Conservation (phyloP, 2,888 invertebrate genomes). For the Lycia hirtaria region DNA sequence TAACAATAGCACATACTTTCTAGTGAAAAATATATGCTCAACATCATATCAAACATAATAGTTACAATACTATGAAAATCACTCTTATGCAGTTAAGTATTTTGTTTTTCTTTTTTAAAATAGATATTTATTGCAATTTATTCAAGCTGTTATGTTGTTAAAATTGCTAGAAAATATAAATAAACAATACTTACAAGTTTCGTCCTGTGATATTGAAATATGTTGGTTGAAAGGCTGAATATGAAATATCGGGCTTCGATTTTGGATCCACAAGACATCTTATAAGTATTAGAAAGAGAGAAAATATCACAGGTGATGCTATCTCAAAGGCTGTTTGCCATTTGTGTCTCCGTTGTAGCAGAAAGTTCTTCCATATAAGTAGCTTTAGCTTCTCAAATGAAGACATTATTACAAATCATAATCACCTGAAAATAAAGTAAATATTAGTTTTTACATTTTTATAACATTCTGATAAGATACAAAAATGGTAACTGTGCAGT, state of each 20-base stretch:
- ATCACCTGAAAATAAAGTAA: constrained; percentile 36
- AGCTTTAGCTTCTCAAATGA: constrained; percentile 87
- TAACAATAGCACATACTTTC: no score
- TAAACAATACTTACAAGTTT: constrained; percentile 66
- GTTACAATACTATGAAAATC: background rate
- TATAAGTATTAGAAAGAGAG: constrained; percentile 89
- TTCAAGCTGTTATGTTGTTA: no score
- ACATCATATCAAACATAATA: no score
- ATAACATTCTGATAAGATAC: no score
- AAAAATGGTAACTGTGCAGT: no score
- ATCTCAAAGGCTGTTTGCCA: constrained; percentile 90
- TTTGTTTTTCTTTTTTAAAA: no score
- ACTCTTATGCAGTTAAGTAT: background rate
- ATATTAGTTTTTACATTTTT: background rate
- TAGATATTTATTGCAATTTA: no score
- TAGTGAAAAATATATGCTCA: no score
- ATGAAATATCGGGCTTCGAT: constrained; percentile 65
- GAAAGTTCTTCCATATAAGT: constrained; percentile 93
- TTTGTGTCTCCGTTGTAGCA: constrained; percentile 90
- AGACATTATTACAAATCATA: constrained; percentile 59
- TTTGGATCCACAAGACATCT: constrained; percentile 89
- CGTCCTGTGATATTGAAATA: constrained; percentile 72
- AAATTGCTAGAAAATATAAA: no score
- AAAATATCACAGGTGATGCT: constrained; percentile 88
- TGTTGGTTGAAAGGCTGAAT: constrained; percentile 72